Percentiles rank a stretch among this genome's conserved stretches.
These are phyloP conservation scores for Pyrrhosoma nymphula DNA, from an alignment of 2,888 invertebrate species.

Conservation along the genomic window DNA sequence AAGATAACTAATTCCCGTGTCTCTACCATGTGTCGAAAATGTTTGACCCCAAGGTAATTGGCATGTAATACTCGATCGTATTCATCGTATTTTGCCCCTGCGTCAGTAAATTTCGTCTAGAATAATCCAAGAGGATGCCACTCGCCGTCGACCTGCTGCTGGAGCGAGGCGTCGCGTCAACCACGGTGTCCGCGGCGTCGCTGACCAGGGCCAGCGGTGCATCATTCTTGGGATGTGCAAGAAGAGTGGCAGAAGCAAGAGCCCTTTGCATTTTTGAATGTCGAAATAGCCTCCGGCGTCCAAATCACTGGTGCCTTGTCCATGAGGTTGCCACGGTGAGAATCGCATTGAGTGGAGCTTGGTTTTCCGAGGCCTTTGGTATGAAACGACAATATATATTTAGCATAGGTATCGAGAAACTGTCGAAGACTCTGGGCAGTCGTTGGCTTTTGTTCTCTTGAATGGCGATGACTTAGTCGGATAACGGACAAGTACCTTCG, in stretches of 20 bases:
- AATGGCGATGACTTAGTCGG: background rate
- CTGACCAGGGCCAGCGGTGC: background rate
- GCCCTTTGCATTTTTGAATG: background rate
- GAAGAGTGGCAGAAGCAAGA: background rate
- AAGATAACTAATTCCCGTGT: no score
- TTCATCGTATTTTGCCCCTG: constrained; percentile 73
- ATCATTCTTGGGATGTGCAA: background rate
- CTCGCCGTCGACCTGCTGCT: constrained; percentile 70
- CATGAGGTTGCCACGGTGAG: background rate
- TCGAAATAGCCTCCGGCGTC: background rate
- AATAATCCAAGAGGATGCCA: constrained; percentile 73
- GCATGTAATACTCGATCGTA: constrained; percentile 73
- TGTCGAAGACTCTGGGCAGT: no score
- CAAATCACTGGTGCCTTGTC: no score
- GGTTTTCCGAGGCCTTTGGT: background rate
- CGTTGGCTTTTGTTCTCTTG: background rate
- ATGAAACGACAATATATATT: background rate
- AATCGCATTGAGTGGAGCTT: background rate
- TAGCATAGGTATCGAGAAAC: background rate
- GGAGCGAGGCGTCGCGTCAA: constrained; percentile 73
- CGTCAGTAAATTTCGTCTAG: constrained; percentile 72
- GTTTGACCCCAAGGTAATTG: constrained; percentile 71
- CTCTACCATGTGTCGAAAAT: constrained; percentile 72
- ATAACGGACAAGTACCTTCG: background rate
- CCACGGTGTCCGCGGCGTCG: constrained; percentile 69